Evolutionary conservation across 2,113 vertebrate species (phyloP).

Genomic region (Odobenus rosmarus): DNA sequence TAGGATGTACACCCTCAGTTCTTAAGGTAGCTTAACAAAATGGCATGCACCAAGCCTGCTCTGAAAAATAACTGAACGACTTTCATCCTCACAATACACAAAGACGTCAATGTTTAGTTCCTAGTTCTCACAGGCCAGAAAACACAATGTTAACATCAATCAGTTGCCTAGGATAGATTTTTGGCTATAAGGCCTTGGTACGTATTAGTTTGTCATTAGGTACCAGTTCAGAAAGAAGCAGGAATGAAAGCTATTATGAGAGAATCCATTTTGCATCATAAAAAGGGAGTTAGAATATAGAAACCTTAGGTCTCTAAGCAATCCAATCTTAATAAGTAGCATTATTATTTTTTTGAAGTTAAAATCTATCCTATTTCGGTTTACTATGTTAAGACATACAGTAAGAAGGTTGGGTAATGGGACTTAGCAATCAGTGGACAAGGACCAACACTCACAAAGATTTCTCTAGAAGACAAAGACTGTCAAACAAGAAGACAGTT

Average conservation of each 20-base stretch:
- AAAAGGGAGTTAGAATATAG: conserved; percentile 18
- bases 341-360: background rate
- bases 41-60: background rate
- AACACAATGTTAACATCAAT: background rate
- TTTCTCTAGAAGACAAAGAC: conserved; percentile 13
- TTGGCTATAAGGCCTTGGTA: background rate
- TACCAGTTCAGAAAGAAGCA: background rate
- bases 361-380: background rate
- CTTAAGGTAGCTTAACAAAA: conserved; percentile 47
- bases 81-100: conserved; percentile 17
- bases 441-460: background rate
- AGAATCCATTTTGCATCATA: background rate
- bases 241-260: conserved; percentile 1
- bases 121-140: background rate
- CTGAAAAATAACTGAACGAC: conserved; percentile 11
- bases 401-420: background rate
- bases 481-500: background rate
- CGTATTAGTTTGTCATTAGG: background rate
- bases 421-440: background rate
- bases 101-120: background rate
- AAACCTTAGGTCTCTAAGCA: conserved; percentile 22
- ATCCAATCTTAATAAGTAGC: background rate
- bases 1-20: background rate
- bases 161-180: background rate
- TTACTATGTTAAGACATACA: conserved; percentile 29